Base-by-base conservation (phyloP, 37 sponge, comb jelly and placozoan genomes). In the Diacarnus erythraeanus region DNA sequence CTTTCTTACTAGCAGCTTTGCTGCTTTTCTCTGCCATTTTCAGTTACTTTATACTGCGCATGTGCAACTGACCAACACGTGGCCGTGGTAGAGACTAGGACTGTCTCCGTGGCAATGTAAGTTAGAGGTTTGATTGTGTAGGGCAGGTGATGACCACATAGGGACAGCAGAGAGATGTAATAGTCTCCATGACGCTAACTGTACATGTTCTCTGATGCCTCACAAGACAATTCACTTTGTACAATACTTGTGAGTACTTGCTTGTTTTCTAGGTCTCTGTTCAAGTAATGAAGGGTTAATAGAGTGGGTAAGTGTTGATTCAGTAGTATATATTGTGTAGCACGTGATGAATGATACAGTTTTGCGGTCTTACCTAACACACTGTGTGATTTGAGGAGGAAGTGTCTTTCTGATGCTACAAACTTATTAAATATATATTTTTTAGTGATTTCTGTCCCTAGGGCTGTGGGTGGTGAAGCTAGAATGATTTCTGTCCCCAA, bases 21-120 rank as follows among this genome's bases (percentile, higher is more conserved):
- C 59, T 56, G 31, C 23, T 31, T 12, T 57, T 66, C 22, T 66
- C 67, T 22, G 87, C 87, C 87, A 86, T 86, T 25, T 54, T 83
- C 51, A 5, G 25, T 38, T 26, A 21, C 31, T 18, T 17, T 0
- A 20, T 66, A 64, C 26, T 71, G 72, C 79, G 80, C 86, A 86
- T 86, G 86, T 66, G 74, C 74, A 64, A 27, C 35, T 35, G n/a
- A 64, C n/a, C 37, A 74, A 20, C 74, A 42, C 51, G 37, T 68
- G 69, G 38, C 27, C 4, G 37, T 9, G 4, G 30, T 6, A 61
- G 18, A 61, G 21, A 23, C 5, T 23, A 15, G 18, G n/a, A 61
- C 20, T 61, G 5, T 8, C 29, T 61, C n/a, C 8, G 64, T 61
- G 39, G 36, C 4, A 9, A 33, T 38, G 69, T 69, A 69, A 31